phyloP scores from a whole-genome alignment of 2,797 vertebrate genomes.

The Enteromius viviparus region DNA sequence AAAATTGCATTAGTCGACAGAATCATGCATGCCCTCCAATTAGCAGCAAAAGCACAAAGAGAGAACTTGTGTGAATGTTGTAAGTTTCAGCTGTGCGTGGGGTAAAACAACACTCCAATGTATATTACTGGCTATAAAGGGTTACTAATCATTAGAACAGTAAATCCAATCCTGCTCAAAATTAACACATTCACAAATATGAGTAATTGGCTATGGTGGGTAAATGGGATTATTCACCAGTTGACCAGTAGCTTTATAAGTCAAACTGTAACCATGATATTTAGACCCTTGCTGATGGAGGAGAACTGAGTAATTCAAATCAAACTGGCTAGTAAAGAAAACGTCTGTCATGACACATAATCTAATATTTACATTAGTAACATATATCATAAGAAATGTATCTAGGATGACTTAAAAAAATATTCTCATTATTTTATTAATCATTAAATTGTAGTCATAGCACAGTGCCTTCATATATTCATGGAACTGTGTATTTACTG shows the following conservation, averaged over 20 bases:
- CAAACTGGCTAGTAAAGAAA: not conserved
- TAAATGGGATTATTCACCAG: not conserved
- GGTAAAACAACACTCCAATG: not conserved
- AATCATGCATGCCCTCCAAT: slow-evolving; percentile 34
- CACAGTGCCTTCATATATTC: not conserved
- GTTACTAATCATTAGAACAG: slow-evolving; percentile 3
- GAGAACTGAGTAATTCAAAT: not conserved
- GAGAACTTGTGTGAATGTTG: not conserved
- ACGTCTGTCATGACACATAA: not conserved
- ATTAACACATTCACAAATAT: not conserved
- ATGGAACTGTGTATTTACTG: not conserved
- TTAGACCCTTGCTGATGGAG: not conserved
- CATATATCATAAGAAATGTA: not conserved
- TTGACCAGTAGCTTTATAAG: not conserved
- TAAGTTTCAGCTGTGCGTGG: not conserved
- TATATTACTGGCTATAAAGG: not conserved
- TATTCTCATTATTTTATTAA: too few species aligned
- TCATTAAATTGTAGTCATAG: not conserved
- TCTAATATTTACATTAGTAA: not conserved
- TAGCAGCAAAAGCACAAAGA: slow-evolving; percentile 20
- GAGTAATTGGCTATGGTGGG: not conserved
- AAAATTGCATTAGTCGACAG: slow-evolving; percentile 52
- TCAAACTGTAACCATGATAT: not conserved
- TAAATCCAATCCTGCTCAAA: not conserved
- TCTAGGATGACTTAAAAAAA: not conserved